These are phyloP conservation scores for Aplochiton taeniatus DNA, from an alignment of 2,797 vertebrate species.

Conservation along the genomic window DNA sequence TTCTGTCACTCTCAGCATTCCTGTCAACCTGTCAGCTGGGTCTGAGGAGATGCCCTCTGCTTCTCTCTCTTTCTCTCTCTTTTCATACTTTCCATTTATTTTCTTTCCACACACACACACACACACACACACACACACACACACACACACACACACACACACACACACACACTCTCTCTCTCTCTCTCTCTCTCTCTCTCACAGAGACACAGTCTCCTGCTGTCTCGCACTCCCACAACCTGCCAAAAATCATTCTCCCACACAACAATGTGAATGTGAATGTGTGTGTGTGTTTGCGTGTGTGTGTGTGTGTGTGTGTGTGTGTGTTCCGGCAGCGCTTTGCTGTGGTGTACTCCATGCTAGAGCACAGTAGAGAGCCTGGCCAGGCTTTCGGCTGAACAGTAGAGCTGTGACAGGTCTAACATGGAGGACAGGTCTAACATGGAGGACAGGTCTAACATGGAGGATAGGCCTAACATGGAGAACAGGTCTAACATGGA, in stretches of 20 bases:
- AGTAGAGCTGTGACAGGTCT: too few species aligned
- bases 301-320: constrained; percentile 11
- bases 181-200: constrained; percentile 36
- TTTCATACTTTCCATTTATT: too few species aligned
- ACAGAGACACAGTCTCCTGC: constrained; percentile 58
- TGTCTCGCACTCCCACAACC: constrained; percentile 45
- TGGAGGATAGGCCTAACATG: too few species aligned
- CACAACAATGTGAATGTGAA: constrained; percentile 32
- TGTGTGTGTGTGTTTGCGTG: constrained; percentile 25
- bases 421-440: too few species aligned
- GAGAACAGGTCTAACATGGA: too few species aligned
- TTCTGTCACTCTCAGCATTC: constrained; percentile 58
- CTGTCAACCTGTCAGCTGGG: constrained; percentile 68
- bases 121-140: constrained; percentile 7
- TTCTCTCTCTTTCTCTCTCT: constrained; percentile 44
- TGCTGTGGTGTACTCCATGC: constrained; percentile 8
- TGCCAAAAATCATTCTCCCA: constrained; percentile 53
- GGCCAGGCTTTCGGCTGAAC: too few species aligned
- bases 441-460: too few species aligned
- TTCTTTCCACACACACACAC: constrained; percentile 18
- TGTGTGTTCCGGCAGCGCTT: neutral
- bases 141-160: constrained; percentile 11
- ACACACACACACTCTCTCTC: constrained; percentile 44
- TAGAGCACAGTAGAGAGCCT: neutral
- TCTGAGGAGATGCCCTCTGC: constrained; percentile 52